Percentiles rank a stretch among this genome's conserved stretches.
Conservation (phyloP, 2,888 invertebrate genomes). For the Drosophila macrothrix region DNA sequence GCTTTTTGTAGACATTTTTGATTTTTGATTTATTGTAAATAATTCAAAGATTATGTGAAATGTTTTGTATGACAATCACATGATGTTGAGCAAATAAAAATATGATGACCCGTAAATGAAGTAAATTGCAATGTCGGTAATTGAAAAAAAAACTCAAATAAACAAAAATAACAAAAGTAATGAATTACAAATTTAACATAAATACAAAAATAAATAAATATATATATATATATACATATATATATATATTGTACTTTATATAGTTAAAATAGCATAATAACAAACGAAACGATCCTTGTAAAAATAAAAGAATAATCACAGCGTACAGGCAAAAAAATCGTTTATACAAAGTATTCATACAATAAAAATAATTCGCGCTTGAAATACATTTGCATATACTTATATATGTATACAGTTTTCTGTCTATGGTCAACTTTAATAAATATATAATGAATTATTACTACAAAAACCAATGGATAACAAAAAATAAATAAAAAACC, state of each 20-base stretch:
- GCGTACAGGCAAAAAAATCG: slow-evolving; percentile 33
- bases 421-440: slow-evolving; percentile 64
- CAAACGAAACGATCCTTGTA: slow-evolving; percentile 48
- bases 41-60: slow-evolving; percentile 85
- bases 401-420: slow-evolving; percentile 59
- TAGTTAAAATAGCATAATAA: slow-evolving; percentile 54
- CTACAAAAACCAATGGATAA: slow-evolving; percentile 30
- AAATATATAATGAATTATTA: slow-evolving; percentile 44
- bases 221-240: slow-evolving; percentile 15
- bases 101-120: slow-evolving; percentile 55
- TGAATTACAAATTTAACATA: slow-evolving; percentile 49
- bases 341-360: slow-evolving; percentile 72
- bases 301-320: slow-evolving; percentile 41
- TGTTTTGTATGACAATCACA: slow-evolving; percentile 86
- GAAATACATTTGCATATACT: slow-evolving; percentile 57
- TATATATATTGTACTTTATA: slow-evolving; percentile 30
- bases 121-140: slow-evolving; percentile 59
- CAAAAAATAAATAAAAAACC: background rate
- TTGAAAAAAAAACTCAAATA: slow-evolving; percentile 34
- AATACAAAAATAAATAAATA: slow-evolving; percentile 29
- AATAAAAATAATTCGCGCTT: slow-evolving; percentile 72
- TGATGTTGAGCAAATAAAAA: slow-evolving; percentile 79
- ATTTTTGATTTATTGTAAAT: slow-evolving; percentile 79
- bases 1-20: slow-evolving; percentile 57
- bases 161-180: slow-evolving; percentile 43